Base-by-base conservation (phyloP, 2,888 invertebrate species). In the Pharmacophagus antenor region DNA sequence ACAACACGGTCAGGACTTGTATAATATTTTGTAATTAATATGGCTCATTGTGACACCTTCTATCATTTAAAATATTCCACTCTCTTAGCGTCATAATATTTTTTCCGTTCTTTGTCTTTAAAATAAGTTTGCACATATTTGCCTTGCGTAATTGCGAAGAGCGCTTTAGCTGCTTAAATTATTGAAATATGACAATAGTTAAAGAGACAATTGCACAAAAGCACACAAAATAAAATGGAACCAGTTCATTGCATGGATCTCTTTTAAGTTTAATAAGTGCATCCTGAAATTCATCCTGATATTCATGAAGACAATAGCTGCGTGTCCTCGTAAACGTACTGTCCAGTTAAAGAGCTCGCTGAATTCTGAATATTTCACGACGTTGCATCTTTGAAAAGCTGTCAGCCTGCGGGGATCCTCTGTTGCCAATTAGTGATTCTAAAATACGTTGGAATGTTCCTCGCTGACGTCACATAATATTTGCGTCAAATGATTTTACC, bases 271-370 rank as follows among this genome's bases (percentile, higher is more conserved):
- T 25, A 12, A 27, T 27, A 27, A 49, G 18, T 49, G 27, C 18
- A 18, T 8, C 20, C 2, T 17, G 49, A 6, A 18, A 8, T 25
- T 17, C 27, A 25, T 7, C 27, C 20, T 37, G n/a, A n/a, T n/a
- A n/a, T n/a, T 20, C 21, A 1, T 21, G 31, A 21, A 15, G 18
- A 50, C 31, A 51, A 20, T 21, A 20, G 37, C 15, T 3, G 12
- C 20, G 15, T 37, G 3, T 21, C 20, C 51, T 21, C 15, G 2
- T 21, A 15, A 51, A 51, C 6, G 31, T 21, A 20, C 20, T 4
- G 20, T 37, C 37, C n/a, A 37, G 21, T 18, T 50, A n/a, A 23
- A 50, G 31, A 50, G 31, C 27, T 15, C 15, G n/a, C 37, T 37
- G 37, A 37, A 50, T 3, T 5, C 15, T 20, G 21, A 51, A 51